phyloP scores from a whole-genome alignment of 2,888 invertebrate genomes.

The Limnephilus lunatus region DNA sequence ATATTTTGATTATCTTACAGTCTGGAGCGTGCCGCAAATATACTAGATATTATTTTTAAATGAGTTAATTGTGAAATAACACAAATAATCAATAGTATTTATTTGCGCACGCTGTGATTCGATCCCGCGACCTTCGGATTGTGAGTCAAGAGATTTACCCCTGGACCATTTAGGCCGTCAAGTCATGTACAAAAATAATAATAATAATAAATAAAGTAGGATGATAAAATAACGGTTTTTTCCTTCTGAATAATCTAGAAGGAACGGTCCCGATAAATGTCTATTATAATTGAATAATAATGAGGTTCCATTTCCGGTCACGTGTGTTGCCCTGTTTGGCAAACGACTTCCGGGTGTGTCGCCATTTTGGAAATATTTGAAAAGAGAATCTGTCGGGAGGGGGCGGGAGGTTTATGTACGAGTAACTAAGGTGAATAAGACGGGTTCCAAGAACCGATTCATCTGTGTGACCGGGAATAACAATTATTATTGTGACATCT shows the following conservation, averaged over 20 bases:
- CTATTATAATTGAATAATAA: background rate
- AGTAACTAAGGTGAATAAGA: constrained; percentile 16
- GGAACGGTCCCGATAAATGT: too few species aligned
- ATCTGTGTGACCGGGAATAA: background rate
- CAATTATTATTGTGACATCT: background rate
- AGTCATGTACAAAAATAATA: too few species aligned
- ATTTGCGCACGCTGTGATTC: too few species aligned
- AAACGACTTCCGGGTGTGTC: background rate
- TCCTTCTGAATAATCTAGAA: background rate
- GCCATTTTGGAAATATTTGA: constrained; percentile 45
- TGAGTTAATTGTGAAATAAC: too few species aligned
- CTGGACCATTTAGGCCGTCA: too few species aligned
- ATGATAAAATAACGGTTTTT: background rate
- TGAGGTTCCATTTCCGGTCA: background rate
- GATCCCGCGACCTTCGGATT: too few species aligned
- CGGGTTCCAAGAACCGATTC: background rate
- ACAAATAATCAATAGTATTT: too few species aligned
- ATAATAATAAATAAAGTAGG: too few species aligned
- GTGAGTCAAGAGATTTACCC: too few species aligned
- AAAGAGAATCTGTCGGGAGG: constrained; percentile 38
- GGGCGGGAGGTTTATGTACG: background rate
- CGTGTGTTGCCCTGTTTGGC: background rate
- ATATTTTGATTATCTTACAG: too few species aligned
- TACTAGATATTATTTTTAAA: too few species aligned
- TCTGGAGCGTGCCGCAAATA: too few species aligned